Base-by-base conservation (phyloP, 92 coral and sea anemone genomes). In the Metridium senile region DNA sequence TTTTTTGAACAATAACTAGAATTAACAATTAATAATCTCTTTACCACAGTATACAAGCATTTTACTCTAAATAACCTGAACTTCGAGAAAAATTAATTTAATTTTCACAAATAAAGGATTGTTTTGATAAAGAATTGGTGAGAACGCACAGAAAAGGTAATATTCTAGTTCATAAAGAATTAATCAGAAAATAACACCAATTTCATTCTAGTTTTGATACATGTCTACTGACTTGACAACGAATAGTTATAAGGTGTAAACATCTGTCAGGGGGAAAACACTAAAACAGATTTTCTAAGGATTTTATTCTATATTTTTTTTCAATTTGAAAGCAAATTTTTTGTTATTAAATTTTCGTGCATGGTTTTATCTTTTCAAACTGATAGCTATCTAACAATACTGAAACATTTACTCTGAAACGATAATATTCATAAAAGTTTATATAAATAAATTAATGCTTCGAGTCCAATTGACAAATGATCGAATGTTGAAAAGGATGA, bases 121-220 rank as follows among this genome's bases (percentile, higher is more conserved):
- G 22, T 23, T 30, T 11, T 63, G 30, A 16, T 29, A 23, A 28
- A 16, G 6, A 8, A 19, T 27, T 63, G 19, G 4, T 27, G 69
- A 28, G 69, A 58, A 13, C 27, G 22, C 0, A 30, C 9, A 63
- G 39, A 29, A 63, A 31, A 26, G 13, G 19, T 6, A 63, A 54
- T 19, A 39, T 39, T 39, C 13, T 39, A n/a, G 29, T 7, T 63
- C 69, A 63, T 63, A 2, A 63, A 63, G 20, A 28, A 63, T 63
- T 63, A 29, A 27, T 63, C 1, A 63, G 8, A 63, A 63, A 58
- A 63, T 31, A 27, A 28, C 69, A 63, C 69, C n/a, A 63, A 63
- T 23, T 63, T 13, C 31, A 4, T 63, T 16, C 9, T 13, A 19
- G 16, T 13, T 10, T 16, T 54, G 6, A 54, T 54, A 13, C 17